A percentile compares a stretch with the other conserved stretches of the same genome.
Conservation (phyloP, 2,113 vertebrate species). For the Oreocharis arfaki region DNA sequence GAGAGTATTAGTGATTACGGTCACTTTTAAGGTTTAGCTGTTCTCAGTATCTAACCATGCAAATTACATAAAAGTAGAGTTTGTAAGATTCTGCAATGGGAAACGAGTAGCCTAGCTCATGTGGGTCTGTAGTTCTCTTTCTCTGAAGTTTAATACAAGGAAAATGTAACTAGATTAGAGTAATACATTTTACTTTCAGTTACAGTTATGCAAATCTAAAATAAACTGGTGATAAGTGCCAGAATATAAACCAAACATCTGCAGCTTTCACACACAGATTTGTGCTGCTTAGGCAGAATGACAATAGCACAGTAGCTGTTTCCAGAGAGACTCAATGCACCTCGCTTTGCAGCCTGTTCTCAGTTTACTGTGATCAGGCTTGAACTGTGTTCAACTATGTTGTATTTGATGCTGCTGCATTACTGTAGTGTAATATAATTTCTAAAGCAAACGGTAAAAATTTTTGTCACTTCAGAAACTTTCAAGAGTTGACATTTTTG, state of each 20-base stretch:
- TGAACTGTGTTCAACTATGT: not conserved
- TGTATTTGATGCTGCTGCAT: not conserved
- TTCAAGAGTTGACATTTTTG: not conserved
- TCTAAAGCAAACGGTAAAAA: not conserved
- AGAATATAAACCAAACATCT: not conserved
- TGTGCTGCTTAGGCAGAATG: not conserved
- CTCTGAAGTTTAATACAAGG: not conserved
- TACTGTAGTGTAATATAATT: not conserved
- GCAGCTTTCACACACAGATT: not conserved
- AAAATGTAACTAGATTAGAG: not conserved
- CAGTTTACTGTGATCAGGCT: not conserved
- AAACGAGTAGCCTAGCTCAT: not conserved
- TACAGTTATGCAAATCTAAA: constrained; percentile 2
- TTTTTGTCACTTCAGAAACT: not conserved
- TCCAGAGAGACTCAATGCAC: not conserved
- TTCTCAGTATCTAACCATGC: not conserved
- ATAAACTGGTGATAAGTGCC: not conserved
- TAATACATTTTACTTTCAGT: not conserved
- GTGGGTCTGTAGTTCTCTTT: not conserved
- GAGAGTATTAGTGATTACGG: not conserved
- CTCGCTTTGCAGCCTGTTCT: not conserved
- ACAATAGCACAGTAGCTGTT: not conserved
- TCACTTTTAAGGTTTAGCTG: not conserved
- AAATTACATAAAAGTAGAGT: not conserved
- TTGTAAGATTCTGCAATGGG: not conserved